Percentiles rank a stretch among this genome's conserved stretches.
Evolutionary conservation across 2,797 vertebrate species (phyloP).

Genomic region (Moxostoma hubbsi): DNA sequence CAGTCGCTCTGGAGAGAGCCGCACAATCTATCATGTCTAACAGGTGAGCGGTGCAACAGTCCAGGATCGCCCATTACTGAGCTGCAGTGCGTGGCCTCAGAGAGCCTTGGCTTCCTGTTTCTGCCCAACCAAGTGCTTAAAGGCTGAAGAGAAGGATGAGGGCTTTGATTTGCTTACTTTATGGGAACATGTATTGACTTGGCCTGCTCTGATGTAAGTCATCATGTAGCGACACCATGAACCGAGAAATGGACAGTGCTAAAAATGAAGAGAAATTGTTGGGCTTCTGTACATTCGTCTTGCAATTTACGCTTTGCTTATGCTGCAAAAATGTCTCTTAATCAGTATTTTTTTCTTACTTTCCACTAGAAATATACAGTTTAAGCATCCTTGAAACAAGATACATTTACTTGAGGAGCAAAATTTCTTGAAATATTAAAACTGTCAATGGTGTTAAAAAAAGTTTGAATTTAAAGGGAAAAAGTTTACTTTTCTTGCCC

Average conservation of each 20-base stretch:
- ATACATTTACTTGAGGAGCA: too few species aligned
- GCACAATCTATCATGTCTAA: constrained; percentile 61
- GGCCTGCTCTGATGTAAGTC: constrained; percentile 41
- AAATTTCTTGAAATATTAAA: too few species aligned
- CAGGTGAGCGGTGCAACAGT: constrained; percentile 60
- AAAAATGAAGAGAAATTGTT: constrained; percentile 36
- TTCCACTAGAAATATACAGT: too few species aligned
- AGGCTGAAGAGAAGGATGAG: constrained; percentile 34
- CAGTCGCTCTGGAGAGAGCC: constrained; percentile 44
- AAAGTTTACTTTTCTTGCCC: too few species aligned
- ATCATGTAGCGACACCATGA: neutral
- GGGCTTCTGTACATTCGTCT: constrained; percentile 8
- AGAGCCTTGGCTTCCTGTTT: constrained; percentile 44
- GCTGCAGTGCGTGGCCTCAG: constrained; percentile 50
- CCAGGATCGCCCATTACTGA: constrained; percentile 54
- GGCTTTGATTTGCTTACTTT: constrained; percentile 55
- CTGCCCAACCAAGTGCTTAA: constrained; percentile 42
- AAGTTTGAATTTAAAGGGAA: too few species aligned
- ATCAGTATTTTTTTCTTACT: too few species aligned
- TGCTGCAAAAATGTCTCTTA: too few species aligned
- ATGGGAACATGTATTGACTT: constrained; percentile 50
- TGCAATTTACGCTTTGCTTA: neutral
- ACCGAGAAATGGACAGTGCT: constrained; percentile 23
- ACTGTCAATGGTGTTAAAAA: too few species aligned
- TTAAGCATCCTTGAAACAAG: too few species aligned